Evolutionary conservation across 2,797 vertebrate species (phyloP), one percentile per base, ranked within the genome.

Genomic region (Eremophila alpestris): DNA sequence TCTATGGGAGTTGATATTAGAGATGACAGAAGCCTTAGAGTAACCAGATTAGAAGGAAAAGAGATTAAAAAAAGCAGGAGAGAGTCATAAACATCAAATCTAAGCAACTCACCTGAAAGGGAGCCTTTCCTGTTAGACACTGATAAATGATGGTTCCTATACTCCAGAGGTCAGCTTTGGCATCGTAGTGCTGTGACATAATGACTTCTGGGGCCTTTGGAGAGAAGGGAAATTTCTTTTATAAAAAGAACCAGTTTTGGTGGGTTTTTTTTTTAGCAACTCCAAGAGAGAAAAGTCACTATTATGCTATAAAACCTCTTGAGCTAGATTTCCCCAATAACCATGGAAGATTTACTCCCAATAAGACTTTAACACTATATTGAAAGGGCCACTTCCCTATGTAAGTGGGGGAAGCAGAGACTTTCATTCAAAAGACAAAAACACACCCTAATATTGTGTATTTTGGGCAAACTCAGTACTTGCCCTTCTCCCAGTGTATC

Each of bases 91-190:
- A 70, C 18, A 63, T 62, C 18, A 75, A 18, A 70, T 62, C 52
- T 11, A 32, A 76, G 40, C 24, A 65, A 69, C 97, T 95, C 93
- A 99, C 99, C 96, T 99, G 98, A 97, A 99, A 99, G 9, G 99
- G 99, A 11, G 99, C 99, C 95, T 99, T 99, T 73, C 99, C 99
- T 10, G 99, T 99, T 93, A 99, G 97, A 97, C 99, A 99, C 96
- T 99, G 99, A 98, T 99, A 99, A 80, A 99, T 97, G 30, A 99
- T 99, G 51, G 99, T 99, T 60, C 99, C 99, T 27, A 99, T 99
- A 97, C 99, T 99, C 99, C 99, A 99, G 93, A 99, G 98, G 88
- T 99, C 99, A 16, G 99, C 99, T 98, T 99, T 99, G 95, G 99
- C 99, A 70, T 99, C 99, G 0, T 99, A 99, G 96, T 98, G 99